These are phyloP conservation scores for Philereme transversata DNA, from an alignment of 2,888 invertebrate genomes.

Conservation along the genomic window DNA sequence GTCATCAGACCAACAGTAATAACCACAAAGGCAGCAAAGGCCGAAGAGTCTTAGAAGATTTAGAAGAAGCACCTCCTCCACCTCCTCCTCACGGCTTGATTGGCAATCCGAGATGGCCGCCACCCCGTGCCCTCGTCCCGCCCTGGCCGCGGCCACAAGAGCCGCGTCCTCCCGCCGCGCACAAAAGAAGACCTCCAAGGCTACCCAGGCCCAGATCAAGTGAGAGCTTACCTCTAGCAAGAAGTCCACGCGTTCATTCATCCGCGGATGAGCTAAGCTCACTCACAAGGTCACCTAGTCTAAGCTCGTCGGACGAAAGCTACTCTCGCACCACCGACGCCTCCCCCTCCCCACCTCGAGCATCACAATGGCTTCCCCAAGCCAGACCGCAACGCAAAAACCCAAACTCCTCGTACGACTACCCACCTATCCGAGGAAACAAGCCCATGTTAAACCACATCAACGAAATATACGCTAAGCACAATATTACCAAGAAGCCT, in stretches of 20 bases:
- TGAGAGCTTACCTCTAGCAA: slow-evolving; percentile 85
- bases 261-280: slow-evolving; percentile 93
- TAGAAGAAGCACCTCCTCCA: slow-evolving; percentile 82
- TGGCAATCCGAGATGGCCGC: slow-evolving; percentile 73
- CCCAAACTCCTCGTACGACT: slow-evolving; percentile 80
- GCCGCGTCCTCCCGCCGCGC: slow-evolving; percentile 65
- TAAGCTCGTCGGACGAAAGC: slow-evolving; percentile 93
- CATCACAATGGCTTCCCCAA: slow-evolving; percentile 80
- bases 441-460: slow-evolving; percentile 68
- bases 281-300: slow-evolving; percentile 91
- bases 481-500: slow-evolving; percentile 68
- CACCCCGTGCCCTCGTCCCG: slow-evolving; percentile 81
- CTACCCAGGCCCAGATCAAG: slow-evolving; percentile 87
- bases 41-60: slow-evolving; percentile 65
- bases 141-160: slow-evolving; percentile 86
- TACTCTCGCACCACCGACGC: slow-evolving; percentile 92
- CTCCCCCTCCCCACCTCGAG: slow-evolving; percentile 84
- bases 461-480: slow-evolving; percentile 72
- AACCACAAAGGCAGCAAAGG: slow-evolving; percentile 77
- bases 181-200: slow-evolving; percentile 73
- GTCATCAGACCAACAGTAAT: slow-evolving; percentile 66
- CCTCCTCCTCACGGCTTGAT: slow-evolving; percentile 83
- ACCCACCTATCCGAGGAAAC: slow-evolving; percentile 82
- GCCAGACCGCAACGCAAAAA: slow-evolving; percentile 77
- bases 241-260: slow-evolving; percentile 87